Evolutionary conservation across 37 sponge, comb jelly and placozoan genomes (phyloP).

Genomic region (Bolinopsis microptera): DNA sequence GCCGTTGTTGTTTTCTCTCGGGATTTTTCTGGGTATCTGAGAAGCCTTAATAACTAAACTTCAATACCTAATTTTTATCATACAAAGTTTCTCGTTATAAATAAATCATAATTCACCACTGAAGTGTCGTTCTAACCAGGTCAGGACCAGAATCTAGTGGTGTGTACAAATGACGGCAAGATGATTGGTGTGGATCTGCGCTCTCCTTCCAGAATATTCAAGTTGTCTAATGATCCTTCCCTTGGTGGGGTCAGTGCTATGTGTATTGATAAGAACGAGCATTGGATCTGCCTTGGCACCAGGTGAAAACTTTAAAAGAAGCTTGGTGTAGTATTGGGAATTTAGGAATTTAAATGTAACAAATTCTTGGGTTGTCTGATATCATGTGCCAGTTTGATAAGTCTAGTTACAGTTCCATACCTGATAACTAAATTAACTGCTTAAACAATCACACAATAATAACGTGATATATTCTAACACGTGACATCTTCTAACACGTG

Average conservation of each 20-base stretch:
- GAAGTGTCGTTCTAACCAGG: background rate
- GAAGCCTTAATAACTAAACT: background rate
- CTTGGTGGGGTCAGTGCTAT: slow-evolving; percentile 35
- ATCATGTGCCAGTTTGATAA: no score
- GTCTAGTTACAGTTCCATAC: no score
- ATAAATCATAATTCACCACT: background rate
- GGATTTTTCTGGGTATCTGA: background rate
- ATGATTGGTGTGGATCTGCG: slow-evolving; percentile 47
- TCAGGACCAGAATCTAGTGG: slow-evolving; percentile 34
- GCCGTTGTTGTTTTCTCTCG: no score
- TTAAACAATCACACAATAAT: no score
- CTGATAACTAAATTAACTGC: no score
- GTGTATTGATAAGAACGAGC: slow-evolving; percentile 39
- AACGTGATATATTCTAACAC: no score
- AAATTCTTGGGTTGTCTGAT: no score
- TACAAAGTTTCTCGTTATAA: no score
- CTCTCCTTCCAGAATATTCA: background rate
- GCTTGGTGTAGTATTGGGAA: no score
- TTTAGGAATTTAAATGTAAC: no score
- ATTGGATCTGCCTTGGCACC: slow-evolving; percentile 58
- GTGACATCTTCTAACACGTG: no score
- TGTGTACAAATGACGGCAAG: slow-evolving; percentile 29
- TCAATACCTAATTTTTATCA: no score
- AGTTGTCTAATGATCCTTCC: slow-evolving; percentile 8
- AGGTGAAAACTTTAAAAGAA: background rate